A percentile compares a stretch with the other conserved stretches of the same genome.
phyloP scores from a whole-genome alignment of 2,113 vertebrate genomes.

The Oostethus manadensis region DNA sequence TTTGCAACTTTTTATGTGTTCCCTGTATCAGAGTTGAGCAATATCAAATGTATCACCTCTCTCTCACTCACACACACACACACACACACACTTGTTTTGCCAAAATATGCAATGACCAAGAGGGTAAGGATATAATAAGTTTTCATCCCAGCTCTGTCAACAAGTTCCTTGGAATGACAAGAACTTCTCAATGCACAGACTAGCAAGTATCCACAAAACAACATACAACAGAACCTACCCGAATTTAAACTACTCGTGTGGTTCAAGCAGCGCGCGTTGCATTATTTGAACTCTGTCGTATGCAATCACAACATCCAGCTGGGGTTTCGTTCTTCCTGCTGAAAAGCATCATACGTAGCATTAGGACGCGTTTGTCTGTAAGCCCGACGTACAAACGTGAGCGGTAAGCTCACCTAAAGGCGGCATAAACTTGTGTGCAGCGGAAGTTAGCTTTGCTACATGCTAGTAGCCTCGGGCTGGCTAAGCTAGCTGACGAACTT shows the following conservation, averaged over 20 bases:
- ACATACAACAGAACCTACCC: no score
- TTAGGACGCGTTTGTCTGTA: not conserved
- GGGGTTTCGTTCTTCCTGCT: not conserved
- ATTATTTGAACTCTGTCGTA: not conserved
- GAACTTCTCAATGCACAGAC: no score
- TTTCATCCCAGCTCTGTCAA: not conserved
- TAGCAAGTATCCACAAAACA: no score
- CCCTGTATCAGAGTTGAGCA: not conserved
- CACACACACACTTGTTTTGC: not conserved
- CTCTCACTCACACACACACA: not conserved
- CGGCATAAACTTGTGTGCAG: not conserved
- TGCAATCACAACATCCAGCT: not conserved
- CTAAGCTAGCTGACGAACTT: slow-evolving; percentile 56
- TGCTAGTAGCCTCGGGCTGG: slow-evolving; percentile 49
- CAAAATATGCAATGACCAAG: not conserved
- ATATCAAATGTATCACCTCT: not conserved
- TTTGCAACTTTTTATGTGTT: not conserved
- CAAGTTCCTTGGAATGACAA: not conserved
- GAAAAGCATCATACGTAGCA: not conserved
- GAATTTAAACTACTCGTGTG: no score
- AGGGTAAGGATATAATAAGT: not conserved
- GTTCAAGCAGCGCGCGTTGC: not conserved
- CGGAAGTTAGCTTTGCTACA: slow-evolving; percentile 31
- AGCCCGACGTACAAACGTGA: no score
- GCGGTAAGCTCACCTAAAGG: not conserved